Evolutionary conservation across 2,888 invertebrate genomes (phyloP).

Genomic region (Drosophila rellima): DNA sequence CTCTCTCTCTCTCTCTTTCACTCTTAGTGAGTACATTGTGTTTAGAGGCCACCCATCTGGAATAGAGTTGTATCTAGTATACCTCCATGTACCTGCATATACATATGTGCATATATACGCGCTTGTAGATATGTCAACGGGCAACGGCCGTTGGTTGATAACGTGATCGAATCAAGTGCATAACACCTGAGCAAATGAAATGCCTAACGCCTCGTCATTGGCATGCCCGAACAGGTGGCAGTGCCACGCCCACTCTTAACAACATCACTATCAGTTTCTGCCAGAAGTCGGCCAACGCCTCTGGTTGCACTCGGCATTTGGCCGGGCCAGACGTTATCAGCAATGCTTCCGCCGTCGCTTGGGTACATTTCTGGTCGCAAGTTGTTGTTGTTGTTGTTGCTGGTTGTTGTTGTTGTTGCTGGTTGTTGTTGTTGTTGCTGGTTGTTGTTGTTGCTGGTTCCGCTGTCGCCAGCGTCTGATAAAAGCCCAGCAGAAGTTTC

Average conservation of each 20-base stretch:
- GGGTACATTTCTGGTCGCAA: constrained; percentile 28
- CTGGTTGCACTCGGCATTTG: constrained; percentile 74
- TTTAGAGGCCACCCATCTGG: constrained; percentile 25
- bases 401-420: constrained; percentile 21
- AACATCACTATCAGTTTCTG: background rate
- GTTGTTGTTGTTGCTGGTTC: constrained; percentile 37
- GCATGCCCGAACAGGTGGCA: constrained; percentile 66
- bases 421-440: constrained; percentile 5
- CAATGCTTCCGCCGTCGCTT: constrained; percentile 49
- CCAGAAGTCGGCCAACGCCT: constrained; percentile 46
- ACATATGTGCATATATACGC: background rate
- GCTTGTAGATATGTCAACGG: constrained; percentile 34
- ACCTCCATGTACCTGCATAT: constrained; percentile 2
- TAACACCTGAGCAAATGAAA: constrained; percentile 83
- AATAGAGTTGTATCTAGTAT: background rate
- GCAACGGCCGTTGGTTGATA: constrained; percentile 70
- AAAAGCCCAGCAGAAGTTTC: constrained; percentile 52
- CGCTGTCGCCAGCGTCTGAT: constrained; percentile 53
- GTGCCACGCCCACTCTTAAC: constrained; percentile 63
- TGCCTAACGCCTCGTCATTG: constrained; percentile 68
- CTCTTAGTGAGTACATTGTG: constrained; percentile 36
- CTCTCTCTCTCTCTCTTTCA: constrained; percentile 5
- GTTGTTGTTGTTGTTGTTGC: constrained; percentile 13
- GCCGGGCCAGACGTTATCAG: constrained; percentile 45
- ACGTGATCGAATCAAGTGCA: constrained; percentile 79